Evolutionary conservation across 1,140 invertebrate genomes (phyloP).

Genomic region (Caenorhabditis tropicalis): DNA sequence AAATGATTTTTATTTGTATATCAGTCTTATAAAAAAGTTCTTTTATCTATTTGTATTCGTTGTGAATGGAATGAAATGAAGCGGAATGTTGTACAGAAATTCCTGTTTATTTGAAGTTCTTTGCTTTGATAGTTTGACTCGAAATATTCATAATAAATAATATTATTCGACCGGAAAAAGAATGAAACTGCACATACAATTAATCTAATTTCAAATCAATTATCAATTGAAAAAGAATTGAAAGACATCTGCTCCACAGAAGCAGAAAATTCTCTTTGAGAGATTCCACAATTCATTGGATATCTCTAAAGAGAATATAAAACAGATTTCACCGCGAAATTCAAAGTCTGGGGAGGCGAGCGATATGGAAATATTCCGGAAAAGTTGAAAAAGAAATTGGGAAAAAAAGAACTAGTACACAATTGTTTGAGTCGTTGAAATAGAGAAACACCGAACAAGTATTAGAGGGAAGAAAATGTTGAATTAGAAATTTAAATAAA

Average conservation of each 20-base stretch:
- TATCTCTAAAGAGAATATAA: not conserved
- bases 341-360: not conserved
- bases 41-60: not conserved
- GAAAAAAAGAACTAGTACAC: not conserved
- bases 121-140: not conserved
- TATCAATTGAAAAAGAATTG: not conserved
- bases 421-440: conserved; percentile 7
- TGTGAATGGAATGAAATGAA: not conserved
- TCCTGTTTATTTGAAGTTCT: no score
- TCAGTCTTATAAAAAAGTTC: not conserved
- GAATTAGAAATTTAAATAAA: not conserved
- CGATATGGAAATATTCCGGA: conserved; percentile 26
- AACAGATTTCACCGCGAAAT: not conserved
- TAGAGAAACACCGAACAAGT: not conserved
- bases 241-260: conserved; percentile 4
- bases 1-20: not conserved
- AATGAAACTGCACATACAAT: conserved; percentile 24
- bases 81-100: not conserved
- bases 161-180: not conserved
- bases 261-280: not conserved
- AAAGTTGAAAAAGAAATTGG: not conserved
- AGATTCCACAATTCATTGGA: not conserved
- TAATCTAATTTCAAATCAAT: not conserved
- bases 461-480: not conserved
- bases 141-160: not conserved